Conservation (phyloP, 2,113 vertebrate species). For the Synodontis membranacea region DNA sequence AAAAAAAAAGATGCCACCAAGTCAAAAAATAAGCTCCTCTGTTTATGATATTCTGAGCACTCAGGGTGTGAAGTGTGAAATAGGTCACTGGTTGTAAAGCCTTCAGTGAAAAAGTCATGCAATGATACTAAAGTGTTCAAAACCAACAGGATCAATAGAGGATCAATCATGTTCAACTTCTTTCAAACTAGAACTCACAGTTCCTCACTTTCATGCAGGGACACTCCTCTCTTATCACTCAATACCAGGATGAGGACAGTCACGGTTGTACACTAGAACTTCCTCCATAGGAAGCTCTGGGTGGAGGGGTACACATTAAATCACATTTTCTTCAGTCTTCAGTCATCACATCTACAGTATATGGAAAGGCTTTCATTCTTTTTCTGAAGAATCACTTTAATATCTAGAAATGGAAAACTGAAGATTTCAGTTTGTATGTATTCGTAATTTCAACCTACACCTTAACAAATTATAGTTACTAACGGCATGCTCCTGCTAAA, state of each 20-base stretch:
- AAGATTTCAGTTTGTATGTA: not conserved
- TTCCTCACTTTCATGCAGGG: not conserved
- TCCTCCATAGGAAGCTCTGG: slow-evolving; percentile 2
- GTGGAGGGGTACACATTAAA: not conserved
- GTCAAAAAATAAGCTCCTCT: not conserved
- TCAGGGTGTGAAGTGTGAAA: not conserved
- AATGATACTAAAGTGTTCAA: not conserved
- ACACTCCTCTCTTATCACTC: not conserved
- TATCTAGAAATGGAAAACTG: not conserved
- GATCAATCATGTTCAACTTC: not conserved
- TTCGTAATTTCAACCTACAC: not conserved
- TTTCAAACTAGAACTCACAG: not conserved
- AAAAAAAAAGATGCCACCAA: not conserved
- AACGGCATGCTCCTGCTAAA: not conserved
- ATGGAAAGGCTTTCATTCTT: not conserved
- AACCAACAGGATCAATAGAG: slow-evolving; percentile 1
- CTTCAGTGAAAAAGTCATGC: not conserved
- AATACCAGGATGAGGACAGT: not conserved
- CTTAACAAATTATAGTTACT: not conserved
- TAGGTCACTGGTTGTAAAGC: not conserved
- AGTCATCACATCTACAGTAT: not conserved
- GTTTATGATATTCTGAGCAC: not conserved
- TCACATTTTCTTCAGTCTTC: not conserved
- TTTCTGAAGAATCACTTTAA: not conserved
- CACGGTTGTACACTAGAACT: not conserved